Evolutionary conservation across 2,888 invertebrate species (phyloP).

Genomic region (Chrysomela aeneicollis): DNA sequence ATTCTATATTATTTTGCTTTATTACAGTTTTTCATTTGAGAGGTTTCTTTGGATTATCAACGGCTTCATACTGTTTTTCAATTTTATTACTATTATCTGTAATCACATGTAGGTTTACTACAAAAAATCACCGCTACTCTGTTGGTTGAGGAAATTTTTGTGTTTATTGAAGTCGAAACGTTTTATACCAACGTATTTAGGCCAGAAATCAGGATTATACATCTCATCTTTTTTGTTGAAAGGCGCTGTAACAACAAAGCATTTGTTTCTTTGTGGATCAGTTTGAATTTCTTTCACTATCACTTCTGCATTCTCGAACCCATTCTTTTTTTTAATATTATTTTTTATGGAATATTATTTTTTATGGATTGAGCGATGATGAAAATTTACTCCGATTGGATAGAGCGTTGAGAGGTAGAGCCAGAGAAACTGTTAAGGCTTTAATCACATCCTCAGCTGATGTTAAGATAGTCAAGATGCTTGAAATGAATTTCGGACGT

Average conservation of each 20-base stretch:
- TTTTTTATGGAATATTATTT: too few species aligned
- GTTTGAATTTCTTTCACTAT: constrained; percentile 20
- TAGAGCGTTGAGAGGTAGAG: constrained; percentile 6
- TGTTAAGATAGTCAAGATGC: constrained; percentile 6
- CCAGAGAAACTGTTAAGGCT: not conserved
- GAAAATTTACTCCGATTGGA: constrained; percentile 1
- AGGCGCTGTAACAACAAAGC: constrained; percentile 22
- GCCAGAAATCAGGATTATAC: constrained; percentile 20
- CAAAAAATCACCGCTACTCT: constrained; percentile 11
- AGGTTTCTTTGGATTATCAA: too few species aligned
- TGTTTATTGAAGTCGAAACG: constrained; percentile 15
- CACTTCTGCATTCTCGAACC: constrained; percentile 15
- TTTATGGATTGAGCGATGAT: not conserved
- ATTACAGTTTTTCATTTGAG: not conserved
- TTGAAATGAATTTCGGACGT: not conserved
- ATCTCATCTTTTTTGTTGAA: constrained; percentile 18
- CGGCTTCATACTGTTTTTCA: not conserved
- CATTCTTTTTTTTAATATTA: constrained; percentile 11
- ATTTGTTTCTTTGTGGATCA: constrained; percentile 16
- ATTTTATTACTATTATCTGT: constrained; percentile 1
- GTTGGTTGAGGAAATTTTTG: constrained; percentile 18
- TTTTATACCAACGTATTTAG: constrained; percentile 18
- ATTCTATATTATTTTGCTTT: not conserved
- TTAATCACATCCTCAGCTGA: not conserved
- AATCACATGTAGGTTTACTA: constrained; percentile 14